A percentile compares a stretch with the other conserved stretches of the same genome.
These are phyloP conservation scores for Pterocles orientalis DNA, from an alignment of 2,113 vertebrate genomes.

Conservation along the genomic window DNA sequence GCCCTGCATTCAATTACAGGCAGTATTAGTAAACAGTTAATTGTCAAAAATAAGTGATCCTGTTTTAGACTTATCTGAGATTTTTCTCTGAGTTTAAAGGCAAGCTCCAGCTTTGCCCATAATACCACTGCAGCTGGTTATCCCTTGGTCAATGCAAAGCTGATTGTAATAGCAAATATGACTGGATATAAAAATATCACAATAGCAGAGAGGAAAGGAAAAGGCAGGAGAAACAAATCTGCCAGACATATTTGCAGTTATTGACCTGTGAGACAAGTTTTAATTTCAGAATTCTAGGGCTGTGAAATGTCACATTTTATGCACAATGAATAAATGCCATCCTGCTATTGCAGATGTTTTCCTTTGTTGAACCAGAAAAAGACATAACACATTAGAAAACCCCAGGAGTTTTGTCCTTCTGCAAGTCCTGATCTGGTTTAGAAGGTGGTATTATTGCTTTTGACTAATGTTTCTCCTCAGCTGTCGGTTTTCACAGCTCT, in stretches of 20 bases:
- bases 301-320: background rate
- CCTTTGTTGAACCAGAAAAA: background rate
- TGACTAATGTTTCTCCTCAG: background rate
- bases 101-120: background rate
- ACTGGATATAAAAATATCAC: background rate
- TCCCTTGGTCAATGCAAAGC: background rate
- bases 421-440: background rate
- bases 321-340: background rate
- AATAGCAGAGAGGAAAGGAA: background rate
- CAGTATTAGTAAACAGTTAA: background rate
- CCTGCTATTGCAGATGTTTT: background rate
- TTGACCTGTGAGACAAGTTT: background rate
- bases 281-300: background rate
- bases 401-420: background rate
- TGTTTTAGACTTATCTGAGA: rapidly evolving
- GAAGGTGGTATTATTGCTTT: background rate
- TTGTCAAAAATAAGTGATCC: background rate
- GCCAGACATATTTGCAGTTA: background rate
- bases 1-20: background rate
- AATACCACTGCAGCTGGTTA: background rate
- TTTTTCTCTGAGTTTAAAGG: background rate
- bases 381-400: background rate
- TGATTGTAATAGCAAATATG: background rate
- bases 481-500: background rate
- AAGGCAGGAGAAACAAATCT: background rate